Base-by-base conservation (phyloP, 2,113 vertebrate genomes). In the Aspidoscelis tigris region DNA sequence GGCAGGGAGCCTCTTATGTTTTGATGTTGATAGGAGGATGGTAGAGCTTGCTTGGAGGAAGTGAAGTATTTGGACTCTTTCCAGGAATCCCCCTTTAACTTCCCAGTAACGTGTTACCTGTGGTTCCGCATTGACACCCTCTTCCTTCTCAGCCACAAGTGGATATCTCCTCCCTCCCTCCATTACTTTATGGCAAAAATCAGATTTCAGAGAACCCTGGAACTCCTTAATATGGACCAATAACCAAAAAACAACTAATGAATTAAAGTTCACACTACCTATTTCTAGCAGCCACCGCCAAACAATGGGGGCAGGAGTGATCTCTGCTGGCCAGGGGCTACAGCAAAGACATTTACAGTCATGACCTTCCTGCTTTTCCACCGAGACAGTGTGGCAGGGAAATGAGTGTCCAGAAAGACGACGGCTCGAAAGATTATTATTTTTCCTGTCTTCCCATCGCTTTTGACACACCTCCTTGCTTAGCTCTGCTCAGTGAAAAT, bases 201-300 rank as follows among this genome's bases (percentile, higher is more conserved):
- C 58, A 18, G 55, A 58, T 12, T 58, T 7, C 55, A 12, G 55
- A 58, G 55, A 58, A 58, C 14, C 18, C 58, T 4, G 8, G 47
- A 9, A 50, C 47, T 9, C 58, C 58, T 61, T 61, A 5, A 2
- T 61, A 61, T 61, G 16, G 47, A 8, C 69, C 4, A 8, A 41
- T 53, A 12, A 0, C 0, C 0, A 39, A 50, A 39, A 44, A 72
- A 2, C 1, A 41, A 55, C 7, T 21, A 78, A 71, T 72, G 20
- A 5, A 2, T 2, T 3, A 50, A 79, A 58, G 11, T 58, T 68
- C 47, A 0, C 0, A 0, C 74, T 26, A 16, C 50, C 21, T 0
- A 0, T 0, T 61, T 86, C 26, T 21, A 7, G 14, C 33, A 39
- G n/a, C 33, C 18, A n/a, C 58, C 4, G 33, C 22, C 21, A 8